Evolutionary conservation across 2,113 vertebrate genomes (phyloP), one percentile per base, ranked within the genome.

Genomic region (Fulica atra): DNA sequence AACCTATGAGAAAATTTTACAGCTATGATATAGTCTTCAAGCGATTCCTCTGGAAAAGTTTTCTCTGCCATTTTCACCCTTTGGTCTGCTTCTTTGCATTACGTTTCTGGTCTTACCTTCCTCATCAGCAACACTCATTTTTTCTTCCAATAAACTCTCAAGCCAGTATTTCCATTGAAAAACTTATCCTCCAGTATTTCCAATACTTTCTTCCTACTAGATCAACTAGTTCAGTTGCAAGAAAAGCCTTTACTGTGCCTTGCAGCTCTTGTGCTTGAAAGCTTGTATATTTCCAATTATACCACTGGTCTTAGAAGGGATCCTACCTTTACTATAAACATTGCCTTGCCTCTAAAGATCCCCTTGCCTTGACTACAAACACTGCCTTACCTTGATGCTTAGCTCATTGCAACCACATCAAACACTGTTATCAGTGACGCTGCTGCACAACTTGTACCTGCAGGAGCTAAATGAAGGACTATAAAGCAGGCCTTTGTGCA

Each of bases 381-480:
- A 74, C 21, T 44, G 68, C 42, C 42, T 71, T 87, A 54, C 72
- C 83, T 95, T 92, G 61, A 84, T 56, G 57, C 60, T 74, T 29
- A 78, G 64, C 80, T 60, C 69, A 92, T 7, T 3, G 6, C 19
- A 89, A 87, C 81, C 94, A 95, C 94, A 96, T 95, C 91, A 93
- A 96, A 93, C 53, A 44, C 33, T 8, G 7, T 65, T 89, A 91
- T 48, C 80, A 95, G 65, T 90, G 78, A 87, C 16, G 48, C 4
- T 86, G 54, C 59, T 83, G 33, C 31, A 54, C 36, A 60, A 53
- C 88, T 68, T 65, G 18, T 26, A 92, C 65, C 73, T 92, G 80
- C 82, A 74, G 31, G 76, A 92, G 19, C 69, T 57, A 83, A 88
- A 86, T 2, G 28, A 76, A 81, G 50, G 26, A 6, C n/a, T 88